These are phyloP conservation scores for Ypsolopha sequella DNA, from an alignment of 2,888 invertebrate species.

Conservation along the genomic window DNA sequence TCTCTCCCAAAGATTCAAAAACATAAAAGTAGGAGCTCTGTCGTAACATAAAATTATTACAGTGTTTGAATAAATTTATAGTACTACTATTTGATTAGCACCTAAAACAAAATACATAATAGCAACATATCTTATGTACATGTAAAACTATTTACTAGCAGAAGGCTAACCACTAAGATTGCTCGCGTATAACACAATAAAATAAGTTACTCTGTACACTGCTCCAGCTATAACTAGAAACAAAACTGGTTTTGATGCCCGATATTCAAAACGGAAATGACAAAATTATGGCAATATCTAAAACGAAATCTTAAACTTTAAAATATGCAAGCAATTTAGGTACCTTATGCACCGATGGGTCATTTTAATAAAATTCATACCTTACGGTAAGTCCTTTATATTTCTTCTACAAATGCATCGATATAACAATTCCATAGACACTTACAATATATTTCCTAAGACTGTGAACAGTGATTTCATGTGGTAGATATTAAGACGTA, in stretches of 20 bases:
- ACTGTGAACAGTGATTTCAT: not conserved
- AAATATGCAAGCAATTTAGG: slow-evolving; percentile 14
- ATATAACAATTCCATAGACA: not conserved
- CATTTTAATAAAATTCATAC: not conserved
- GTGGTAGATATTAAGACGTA: slow-evolving; percentile 15
- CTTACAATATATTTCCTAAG: not conserved
- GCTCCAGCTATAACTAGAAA: slow-evolving; percentile 24
- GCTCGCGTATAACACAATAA: slow-evolving; percentile 34
- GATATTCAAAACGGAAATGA: slow-evolving; percentile 31
- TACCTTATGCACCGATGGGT: slow-evolving; percentile 17
- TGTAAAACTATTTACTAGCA: slow-evolving; percentile 43
- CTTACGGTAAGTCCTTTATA: not conserved
- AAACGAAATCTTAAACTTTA: slow-evolving; percentile 12
- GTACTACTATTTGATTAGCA: slow-evolving; percentile 28
- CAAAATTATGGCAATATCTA: slow-evolving; percentile 51
- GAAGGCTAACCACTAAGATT: slow-evolving; percentile 46
- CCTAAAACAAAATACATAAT: slow-evolving; percentile 50
- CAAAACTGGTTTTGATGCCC: slow-evolving; percentile 40
- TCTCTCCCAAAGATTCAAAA: no score
- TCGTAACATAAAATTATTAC: no score
- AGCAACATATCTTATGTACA: slow-evolving; percentile 61
- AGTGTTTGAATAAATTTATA: no score
- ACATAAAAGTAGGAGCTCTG: no score
- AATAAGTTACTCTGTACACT: slow-evolving; percentile 66
- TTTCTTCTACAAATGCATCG: slow-evolving; percentile 2